Evolutionary conservation across 2,797 vertebrate species (phyloP), one percentile per base, ranked within the genome.

Genomic region (Merluccius polli): DNA sequence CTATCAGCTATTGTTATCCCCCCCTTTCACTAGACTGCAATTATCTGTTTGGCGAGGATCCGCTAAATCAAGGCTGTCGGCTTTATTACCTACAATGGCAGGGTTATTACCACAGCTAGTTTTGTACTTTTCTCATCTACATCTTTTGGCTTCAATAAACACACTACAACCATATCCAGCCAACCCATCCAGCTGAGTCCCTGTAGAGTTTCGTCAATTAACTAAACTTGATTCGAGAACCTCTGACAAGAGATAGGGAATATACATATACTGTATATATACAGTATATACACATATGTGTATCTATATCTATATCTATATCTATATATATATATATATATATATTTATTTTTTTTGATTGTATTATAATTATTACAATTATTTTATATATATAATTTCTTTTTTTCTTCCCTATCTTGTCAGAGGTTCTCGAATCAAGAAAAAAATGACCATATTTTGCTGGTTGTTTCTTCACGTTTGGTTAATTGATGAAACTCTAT

Each of bases 401-500:
- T n/a, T n/a, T n/a, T n/a, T n/a, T n/a, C n/a, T 73, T 72, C n/a
- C 29, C 65, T 75, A 77, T 78, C 63, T 59, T 75, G 77, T 84
- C 82, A 86, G 86, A 76, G 75, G 8, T 9, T 59, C 8, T 24
- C 2, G 52, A 59, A 59, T 59, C 21, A 1, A 59, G 52, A 59
- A 59, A 59, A 16, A 59, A 16, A 24, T 6, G 52, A 24, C 21
- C 67, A 21, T 7, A 21, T 32, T 32, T 31, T 31, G 30, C 67
- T 15, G 18, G 16, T 31, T 18, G 30, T 77, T 65, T 27, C 82
- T 84, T 30, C 38, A 21, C 72, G n/a, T 10, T 67, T 76, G 87
- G 87, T 89, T 92, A 92, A 91, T 90, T 90, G 82, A 81, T 79
- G 80, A 32, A 85, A 76, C 52, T 81, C 82, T 74, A n/a, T n/a